Base-by-base conservation (phyloP, 2,888 invertebrate genomes). In the Hypomecis punctinalis region DNA sequence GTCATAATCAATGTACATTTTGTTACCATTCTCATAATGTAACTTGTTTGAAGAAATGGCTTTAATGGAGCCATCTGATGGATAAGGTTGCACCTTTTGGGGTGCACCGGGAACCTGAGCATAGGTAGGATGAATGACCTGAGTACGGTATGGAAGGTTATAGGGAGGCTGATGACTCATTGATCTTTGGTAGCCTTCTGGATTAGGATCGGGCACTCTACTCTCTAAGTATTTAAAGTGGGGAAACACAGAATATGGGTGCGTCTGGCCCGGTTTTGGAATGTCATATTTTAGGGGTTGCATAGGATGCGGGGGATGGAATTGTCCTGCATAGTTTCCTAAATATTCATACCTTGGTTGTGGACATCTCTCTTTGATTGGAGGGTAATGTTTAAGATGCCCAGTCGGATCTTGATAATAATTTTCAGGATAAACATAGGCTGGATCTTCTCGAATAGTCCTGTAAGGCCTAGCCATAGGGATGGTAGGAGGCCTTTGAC, bases 281-380 rank as follows among this genome's bases (percentile, higher is more conserved):
- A 89, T 72, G 60, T 91, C 90, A 88, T 88, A 91, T 78, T 90
- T 90, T 71, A 88, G 86, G 60, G 86, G 65, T 42, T 85, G 78
- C 71, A 83, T 84, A 48, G 85, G 75, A 61, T 84, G 78, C 42
- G 85, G 84, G 63, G 89, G 84, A 73, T 90, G 89, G 74, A 87
- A 90, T 71, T 88, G 80, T 75, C 82, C 88, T 66, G 87, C 69
- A 78, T 88, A 91, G 79, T 90, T 91, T 82, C 76, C 76, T 73
- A 89, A 76, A 84, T 90, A 92, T 68, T 93, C 92, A 90, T 92
- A 93, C 89, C 93, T 90, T 76, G 86, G 68, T 68, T 86, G 91
- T 61, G 84, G 85, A 75, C 84, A 88, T 67, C 89, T 81, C 58
- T 93, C 92, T 76, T 93, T 93, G 36, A 84, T 69, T 63, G 79